Percentiles rank a stretch among this genome's conserved stretches.
These are phyloP conservation scores for Polydrusus cervinus DNA, from an alignment of 2,888 invertebrate genomes.

Conservation along the genomic window DNA sequence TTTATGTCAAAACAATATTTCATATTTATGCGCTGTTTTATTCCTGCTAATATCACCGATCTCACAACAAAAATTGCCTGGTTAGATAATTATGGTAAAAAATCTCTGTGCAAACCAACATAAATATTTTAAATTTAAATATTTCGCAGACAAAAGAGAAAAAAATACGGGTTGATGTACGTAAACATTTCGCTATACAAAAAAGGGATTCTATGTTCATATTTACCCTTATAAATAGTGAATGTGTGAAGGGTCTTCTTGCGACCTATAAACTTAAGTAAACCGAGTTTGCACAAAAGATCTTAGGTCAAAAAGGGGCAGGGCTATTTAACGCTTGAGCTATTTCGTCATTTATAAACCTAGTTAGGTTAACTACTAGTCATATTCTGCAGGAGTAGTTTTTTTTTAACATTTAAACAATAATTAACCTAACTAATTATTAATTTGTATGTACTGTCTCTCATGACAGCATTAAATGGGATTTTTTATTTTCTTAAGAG, in stretches of 20 bases:
- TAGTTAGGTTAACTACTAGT: not conserved
- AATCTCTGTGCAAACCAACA: too few relatives aligned
- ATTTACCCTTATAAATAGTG: slow-evolving; percentile 3
- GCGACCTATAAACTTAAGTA: slow-evolving; percentile 1
- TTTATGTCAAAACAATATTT: too few relatives aligned
- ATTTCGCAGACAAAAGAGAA: not conserved
- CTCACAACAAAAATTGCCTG: too few relatives aligned
- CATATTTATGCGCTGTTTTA: too few relatives aligned
- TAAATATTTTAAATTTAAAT: not conserved
- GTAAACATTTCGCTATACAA: not conserved
- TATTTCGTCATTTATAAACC: not conserved
- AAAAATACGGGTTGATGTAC: not conserved
- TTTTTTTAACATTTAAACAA: too few relatives aligned
- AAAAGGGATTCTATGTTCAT: slow-evolving; percentile 8
- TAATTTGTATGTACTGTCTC: too few relatives aligned
- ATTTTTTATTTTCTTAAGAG: too few relatives aligned
- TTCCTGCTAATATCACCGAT: too few relatives aligned
- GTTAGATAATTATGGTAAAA: too few relatives aligned
- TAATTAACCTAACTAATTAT: too few relatives aligned
- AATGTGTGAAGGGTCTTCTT: not conserved
- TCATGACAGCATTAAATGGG: too few relatives aligned
- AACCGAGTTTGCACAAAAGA: slow-evolving; percentile 6
- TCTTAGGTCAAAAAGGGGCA: not conserved
- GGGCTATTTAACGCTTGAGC: not conserved
- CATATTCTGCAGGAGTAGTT: too few relatives aligned